Base-by-base conservation (phyloP, 2,113 vertebrate genomes). In the Channa argus region DNA sequence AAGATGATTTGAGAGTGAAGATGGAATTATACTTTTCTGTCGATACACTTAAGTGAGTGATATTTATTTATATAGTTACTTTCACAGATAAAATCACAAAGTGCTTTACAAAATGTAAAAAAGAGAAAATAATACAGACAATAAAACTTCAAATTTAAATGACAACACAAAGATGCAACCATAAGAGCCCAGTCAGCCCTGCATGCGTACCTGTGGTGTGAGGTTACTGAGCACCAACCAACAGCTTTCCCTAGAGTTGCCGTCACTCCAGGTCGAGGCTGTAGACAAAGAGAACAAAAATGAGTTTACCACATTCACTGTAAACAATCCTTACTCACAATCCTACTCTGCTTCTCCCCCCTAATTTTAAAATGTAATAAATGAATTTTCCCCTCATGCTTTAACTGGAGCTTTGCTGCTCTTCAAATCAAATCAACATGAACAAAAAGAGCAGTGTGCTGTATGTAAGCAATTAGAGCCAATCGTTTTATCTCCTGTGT, bases 171-270 rank as follows among this genome's bases (percentile, higher is more conserved):
- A 24, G 24, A 24, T 24, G 24, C 24, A 24, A 24, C 24, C 24
- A 24, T 24, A 24, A 24, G 24, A 24, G 24, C 24, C 24, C 24
- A 24, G 24, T 24, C 24, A 24, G 24, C 24, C 24, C 24, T 24
- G 24, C 24, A 24, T 24, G 24, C 24, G 24, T 24, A 99, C 98
- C 98, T 99, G 98, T 80, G 98, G 98, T 88, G 98, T 99, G 91
- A 99, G 97, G 96, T 99, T 99, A 89, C 97, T 98, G 92, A 99
- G 96, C 95, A 98, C 95, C 94, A 99, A 94, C 98, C 98, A 99
- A 91, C 97, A 98, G 94, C 97, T 99, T 90, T 96, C 96, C 90
- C 96, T 96, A 89, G 96, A 95, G 82, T 95, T 96, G 89, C 96
- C 96, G 67, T 99, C 98, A 90, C 98, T 98, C 98, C 98, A 99